Evolutionary conservation across 2,113 vertebrate genomes (phyloP).

Genomic region (Laticauda laticaudata): DNA sequence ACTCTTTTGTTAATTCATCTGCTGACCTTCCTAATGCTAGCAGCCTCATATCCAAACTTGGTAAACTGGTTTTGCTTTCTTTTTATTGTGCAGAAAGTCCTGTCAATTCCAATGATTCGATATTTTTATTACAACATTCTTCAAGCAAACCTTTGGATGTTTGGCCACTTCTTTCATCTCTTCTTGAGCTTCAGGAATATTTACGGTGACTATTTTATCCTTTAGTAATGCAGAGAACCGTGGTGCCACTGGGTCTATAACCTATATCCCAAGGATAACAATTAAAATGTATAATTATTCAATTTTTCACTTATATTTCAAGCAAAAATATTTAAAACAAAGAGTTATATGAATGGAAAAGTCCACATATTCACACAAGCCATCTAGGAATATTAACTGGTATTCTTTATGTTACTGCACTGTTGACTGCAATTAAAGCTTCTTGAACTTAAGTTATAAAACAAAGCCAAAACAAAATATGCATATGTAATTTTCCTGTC

Average conservation of each 20-base stretch:
- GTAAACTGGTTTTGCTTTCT: not conserved
- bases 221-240: slow-evolving; percentile 86
- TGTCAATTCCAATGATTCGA: not conserved
- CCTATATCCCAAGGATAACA: slow-evolving; percentile 71
- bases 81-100: not conserved
- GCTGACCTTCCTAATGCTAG: too few species aligned
- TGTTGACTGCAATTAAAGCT: slow-evolving; percentile 13
- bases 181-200: slow-evolving; percentile 81
- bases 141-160: slow-evolving; percentile 88
- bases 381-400: slow-evolving; percentile 65
- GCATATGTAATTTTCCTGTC: not conserved
- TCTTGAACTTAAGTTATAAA: slow-evolving; percentile 27
- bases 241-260: slow-evolving; percentile 94
- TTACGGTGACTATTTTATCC: slow-evolving; percentile 83
- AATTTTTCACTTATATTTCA: not conserved
- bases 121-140: not conserved
- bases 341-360: slow-evolving; percentile 4
- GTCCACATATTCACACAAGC: not conserved
- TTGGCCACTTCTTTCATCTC: slow-evolving; percentile 91
- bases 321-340: not conserved
- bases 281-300: slow-evolving; percentile 23
- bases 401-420: slow-evolving; percentile 77
- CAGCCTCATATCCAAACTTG: not conserved
- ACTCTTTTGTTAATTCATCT: not conserved
- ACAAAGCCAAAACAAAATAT: slow-evolving; percentile 26